Evolutionary conservation across 1,140 invertebrate species (phyloP), one percentile per base, ranked within the genome.

Genomic region (Leptinotarsa undecemlineata): DNA sequence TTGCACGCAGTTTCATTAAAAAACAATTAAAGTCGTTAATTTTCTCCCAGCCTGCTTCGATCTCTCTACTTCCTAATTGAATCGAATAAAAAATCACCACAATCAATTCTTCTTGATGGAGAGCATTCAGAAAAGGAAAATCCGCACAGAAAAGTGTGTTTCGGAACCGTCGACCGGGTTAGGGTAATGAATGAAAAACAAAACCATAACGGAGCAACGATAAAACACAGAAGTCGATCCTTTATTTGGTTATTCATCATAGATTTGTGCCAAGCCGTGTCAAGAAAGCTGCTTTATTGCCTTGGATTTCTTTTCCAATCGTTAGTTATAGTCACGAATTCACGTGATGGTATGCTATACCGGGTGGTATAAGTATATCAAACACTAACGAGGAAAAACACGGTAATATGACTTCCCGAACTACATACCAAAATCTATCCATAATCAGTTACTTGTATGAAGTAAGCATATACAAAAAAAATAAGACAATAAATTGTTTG

Each of bases 201-300:
- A 57, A n/a, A 57, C 51, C 51, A 57, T 57, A 57, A 57, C 51
- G 51, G 51, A 57, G 51, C 51, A 57, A 57, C 51, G 51, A 57
- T 57, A 57, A 57, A 57, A 57, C 51, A 57, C 51, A 57, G 51
- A 57, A 57, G 51, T 57, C 51, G 51, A 57, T 57, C 33, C 74
- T 75, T 72, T 71, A 72, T 75, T 75, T 48, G 47, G 74, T 71
- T 75, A 75, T 75, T 75, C 69, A 75, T 75, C 68, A 75, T 75
- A 71, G 71, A 75, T 71, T 71, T 75, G 68, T 71, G 74, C 74
- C 74, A 75, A 74, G 33, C 68, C 26, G 74, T 75, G 74, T 75
- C 74, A 75, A 75, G 68, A 71, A 69, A 69, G 68, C 42, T 42
- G 48, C 21, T 69, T 64, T 69, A 69, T 48, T 48, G 68, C 48